Evolutionary conservation across 1,140 invertebrate species (phyloP).

Genomic region (Papilio glaucus): DNA sequence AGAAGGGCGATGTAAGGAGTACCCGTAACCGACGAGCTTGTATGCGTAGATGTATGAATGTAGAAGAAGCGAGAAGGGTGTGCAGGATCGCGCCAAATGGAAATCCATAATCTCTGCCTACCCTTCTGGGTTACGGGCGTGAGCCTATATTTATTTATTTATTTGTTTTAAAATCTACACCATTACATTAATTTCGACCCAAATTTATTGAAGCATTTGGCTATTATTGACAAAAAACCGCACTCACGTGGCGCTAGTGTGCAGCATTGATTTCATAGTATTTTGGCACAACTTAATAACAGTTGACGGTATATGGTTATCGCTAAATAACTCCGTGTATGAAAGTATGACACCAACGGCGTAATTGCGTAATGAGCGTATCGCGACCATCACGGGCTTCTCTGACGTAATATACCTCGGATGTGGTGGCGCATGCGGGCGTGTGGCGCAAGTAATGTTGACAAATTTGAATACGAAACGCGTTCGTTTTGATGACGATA

Average conservation of each 20-base stretch:
- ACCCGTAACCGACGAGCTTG: no score
- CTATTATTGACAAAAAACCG: no score
- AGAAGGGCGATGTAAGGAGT: no score
- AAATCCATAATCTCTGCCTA: no score
- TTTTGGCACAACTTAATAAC: background rate
- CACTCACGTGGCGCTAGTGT: background rate
- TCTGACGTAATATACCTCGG: slow-evolving; percentile 51
- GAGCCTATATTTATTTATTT: no score
- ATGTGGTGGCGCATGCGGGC: background rate
- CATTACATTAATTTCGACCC: no score
- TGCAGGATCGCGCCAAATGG: no score
- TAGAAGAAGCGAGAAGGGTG: no score
- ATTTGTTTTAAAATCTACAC: no score
- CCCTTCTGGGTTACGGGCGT: no score
- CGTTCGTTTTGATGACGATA: slow-evolving; percentile 6
- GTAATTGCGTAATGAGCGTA: slow-evolving; percentile 64
- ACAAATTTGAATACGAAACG: slow-evolving; percentile 16
- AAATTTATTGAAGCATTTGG: no score
- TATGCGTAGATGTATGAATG: no score
- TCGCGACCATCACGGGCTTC: slow-evolving; percentile 45
- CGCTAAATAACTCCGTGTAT: slow-evolving; percentile 43
- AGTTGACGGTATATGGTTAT: background rate
- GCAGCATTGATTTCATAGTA: background rate
- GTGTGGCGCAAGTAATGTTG: slow-evolving; percentile 1
- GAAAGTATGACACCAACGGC: slow-evolving; percentile 43